These are phyloP conservation scores for Chymomyza amoena DNA, from an alignment of 2,888 invertebrate genomes.

Conservation along the genomic window DNA sequence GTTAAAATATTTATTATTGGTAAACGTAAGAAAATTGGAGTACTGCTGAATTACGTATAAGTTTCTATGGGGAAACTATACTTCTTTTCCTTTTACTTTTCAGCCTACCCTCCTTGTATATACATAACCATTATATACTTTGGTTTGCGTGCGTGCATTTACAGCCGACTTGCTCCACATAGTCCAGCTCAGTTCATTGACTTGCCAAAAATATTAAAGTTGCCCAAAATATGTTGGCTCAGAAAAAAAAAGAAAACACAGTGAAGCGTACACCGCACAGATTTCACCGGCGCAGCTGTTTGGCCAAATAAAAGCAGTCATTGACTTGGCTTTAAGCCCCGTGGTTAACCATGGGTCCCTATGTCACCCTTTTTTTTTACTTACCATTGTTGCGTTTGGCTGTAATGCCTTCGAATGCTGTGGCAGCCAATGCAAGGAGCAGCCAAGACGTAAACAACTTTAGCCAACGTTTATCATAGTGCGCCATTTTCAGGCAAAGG, in stretches of 20 bases:
- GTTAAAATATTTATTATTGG: too few species aligned
- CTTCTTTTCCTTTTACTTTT: too few species aligned
- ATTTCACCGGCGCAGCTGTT: conserved; percentile 1
- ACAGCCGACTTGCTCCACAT: conserved; percentile 49
- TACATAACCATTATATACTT: not conserved
- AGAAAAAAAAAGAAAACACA: conserved; percentile 1
- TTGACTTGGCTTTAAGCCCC: conserved; percentile 32
- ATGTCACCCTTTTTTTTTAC: conserved; percentile 31
- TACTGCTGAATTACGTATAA: too few species aligned
- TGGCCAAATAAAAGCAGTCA: conserved; percentile 32
- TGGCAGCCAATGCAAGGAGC: conserved; percentile 25
- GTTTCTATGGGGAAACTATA: too few species aligned
- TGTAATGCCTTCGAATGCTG: conserved; percentile 44
- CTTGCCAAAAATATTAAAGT: conserved; percentile 23
- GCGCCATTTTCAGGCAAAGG: conserved; percentile 64
- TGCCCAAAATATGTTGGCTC: not conserved
- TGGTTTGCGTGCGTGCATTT: not conserved
- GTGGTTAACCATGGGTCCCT: not conserved
- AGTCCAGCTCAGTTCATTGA: conserved; percentile 49
- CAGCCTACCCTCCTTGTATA: too few species aligned
- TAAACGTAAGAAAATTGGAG: too few species aligned
- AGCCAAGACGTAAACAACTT: conserved; percentile 59
- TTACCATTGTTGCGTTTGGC: conserved; percentile 66
- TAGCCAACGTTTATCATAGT: conserved; percentile 74
- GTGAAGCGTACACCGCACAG: not conserved